These are phyloP conservation scores for Caradrina kadenii DNA, from an alignment of 2,888 invertebrate genomes.

Conservation along the genomic window DNA sequence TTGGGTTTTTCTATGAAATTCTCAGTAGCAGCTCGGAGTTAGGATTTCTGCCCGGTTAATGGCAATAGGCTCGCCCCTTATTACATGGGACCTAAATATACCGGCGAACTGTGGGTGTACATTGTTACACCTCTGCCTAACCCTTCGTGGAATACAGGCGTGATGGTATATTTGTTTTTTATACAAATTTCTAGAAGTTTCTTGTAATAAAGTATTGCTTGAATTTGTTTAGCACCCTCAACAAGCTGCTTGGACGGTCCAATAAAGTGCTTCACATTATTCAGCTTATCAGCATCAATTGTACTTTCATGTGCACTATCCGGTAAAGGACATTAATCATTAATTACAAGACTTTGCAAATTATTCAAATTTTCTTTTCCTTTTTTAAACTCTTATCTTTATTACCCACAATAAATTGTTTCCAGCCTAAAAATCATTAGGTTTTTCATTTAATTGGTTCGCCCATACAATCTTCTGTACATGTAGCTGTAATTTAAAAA, in stretches of 20 bases:
- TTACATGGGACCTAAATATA: too few species aligned
- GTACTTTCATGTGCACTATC: neutral
- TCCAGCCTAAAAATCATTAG: conserved; percentile 53
- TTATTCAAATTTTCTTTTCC: conserved; percentile 15
- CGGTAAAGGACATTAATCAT: neutral
- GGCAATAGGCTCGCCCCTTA: too few species aligned
- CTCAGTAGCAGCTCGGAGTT: too few species aligned
- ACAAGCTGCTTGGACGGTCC: neutral
- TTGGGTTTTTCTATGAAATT: too few species aligned
- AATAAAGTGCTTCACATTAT: neutral
- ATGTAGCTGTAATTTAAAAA: conserved; percentile 61
- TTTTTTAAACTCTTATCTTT: conserved; percentile 20
- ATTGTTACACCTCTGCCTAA: too few species aligned
- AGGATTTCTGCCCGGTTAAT: too few species aligned
- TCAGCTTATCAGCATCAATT: neutral
- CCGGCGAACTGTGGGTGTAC: too few species aligned
- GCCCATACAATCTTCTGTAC: conserved; percentile 42
- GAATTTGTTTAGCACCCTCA: neutral
- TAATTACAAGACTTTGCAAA: neutral
- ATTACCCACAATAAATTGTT: conserved; percentile 34
- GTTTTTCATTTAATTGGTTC: conserved; percentile 44
- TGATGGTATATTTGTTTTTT: too few species aligned
- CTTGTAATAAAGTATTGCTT: neutral
- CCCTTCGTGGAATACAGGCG: too few species aligned
- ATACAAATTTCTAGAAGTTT: too few species aligned